Evolutionary conservation across 2,797 vertebrate genomes (phyloP), one percentile per base, ranked within the genome.

Genomic region (Staurois parvus): DNA sequence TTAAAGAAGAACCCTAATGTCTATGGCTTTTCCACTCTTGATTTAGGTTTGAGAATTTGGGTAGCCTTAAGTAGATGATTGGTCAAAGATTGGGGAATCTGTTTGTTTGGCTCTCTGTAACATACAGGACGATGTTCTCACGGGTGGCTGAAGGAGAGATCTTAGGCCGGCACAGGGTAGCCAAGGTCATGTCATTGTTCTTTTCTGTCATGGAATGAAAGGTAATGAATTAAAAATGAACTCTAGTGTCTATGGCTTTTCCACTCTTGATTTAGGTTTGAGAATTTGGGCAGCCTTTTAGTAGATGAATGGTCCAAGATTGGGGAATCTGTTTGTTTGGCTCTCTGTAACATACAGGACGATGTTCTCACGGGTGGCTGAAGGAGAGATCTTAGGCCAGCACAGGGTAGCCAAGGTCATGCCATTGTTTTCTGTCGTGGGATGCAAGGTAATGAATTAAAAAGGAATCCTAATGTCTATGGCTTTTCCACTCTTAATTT

Each of bases 321-420:
- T n/a, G n/a, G n/a, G 91, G 95, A 96, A 97, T 96, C 96, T 96
- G 96, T 96, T 95, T 95, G 95, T 96, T 95, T 97, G 95, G 91
- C 92, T 92, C 91, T 93, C 91, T 91, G 94, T 90, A 29, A 92
- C 91, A 91, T 89, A 89, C 92, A 90, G 85, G 85, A 83, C 81
- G 90, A 83, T 84, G 74, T 84, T 90, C 91, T 94, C 91, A 91
- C 90, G 88, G 93, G 94, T 94, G 93, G 94, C 89, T 86, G 93
- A 12, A 34, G 91, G 92, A 91, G 92, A 92, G 90, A 92, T 91
- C 89, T 79, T 82, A 70, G 87, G 92, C 93, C 91, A 93, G 89
- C 91, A 91, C 83, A 86, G 90, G 91, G 92, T 90, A 76, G 88
- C 88, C 89, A n/a, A n/a, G n/a, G n/a, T n/a, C n/a, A n/a, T n/a